Evolutionary conservation across 1,140 invertebrate genomes (phyloP), one percentile per base, ranked within the genome.

Genomic region (Lasaia peninsularis): DNA sequence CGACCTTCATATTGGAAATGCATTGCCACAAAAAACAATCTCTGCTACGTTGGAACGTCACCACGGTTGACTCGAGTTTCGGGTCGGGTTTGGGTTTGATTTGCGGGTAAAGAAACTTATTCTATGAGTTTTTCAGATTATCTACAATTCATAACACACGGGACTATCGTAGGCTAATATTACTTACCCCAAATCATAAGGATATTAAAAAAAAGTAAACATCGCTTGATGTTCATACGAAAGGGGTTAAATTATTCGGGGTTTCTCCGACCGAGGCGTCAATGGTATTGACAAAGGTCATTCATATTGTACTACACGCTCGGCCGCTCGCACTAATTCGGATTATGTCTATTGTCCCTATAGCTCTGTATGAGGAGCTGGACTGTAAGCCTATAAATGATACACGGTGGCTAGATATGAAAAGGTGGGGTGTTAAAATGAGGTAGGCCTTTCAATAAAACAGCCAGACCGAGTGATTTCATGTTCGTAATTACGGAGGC

Each of bases 301-400:
- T 82, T 81, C 81, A 81, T 85, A 82, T 81, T 83, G 78, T 81
- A 75, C 66, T 74, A 78, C 73, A 73, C 75, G 80, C 73, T 73
- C 65, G 65, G 65, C 69, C 68, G 76, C 71, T 58, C 69, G 65
- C 72, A 71, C 78, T 82, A 85, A 85, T 82, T 82, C 76, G 73
- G 73, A 85, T 82, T 80, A 82, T 70, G 65, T 58, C 75, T 66
- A 75, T 75, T 80, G 67, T 69, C 55, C 62, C 35, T 40, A 18
- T 40, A 40, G 35, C 12, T 40, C 8, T 40, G 11, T 40, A 18
- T 55, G 32, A 37, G 54, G 49, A 55, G 31, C 57, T 49, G 35
- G 56, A 52, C 52, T 60, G 52, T 52, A 51, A 52, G 56, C 54
- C 31, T 48, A 32, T 52, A 58, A 58, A 59, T 62, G 63, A 68